These are phyloP conservation scores for Chondrilla cf. caribensis DNA, from an alignment of 37 sponge, comb jelly and placozoan species.

Conservation along the genomic window DNA sequence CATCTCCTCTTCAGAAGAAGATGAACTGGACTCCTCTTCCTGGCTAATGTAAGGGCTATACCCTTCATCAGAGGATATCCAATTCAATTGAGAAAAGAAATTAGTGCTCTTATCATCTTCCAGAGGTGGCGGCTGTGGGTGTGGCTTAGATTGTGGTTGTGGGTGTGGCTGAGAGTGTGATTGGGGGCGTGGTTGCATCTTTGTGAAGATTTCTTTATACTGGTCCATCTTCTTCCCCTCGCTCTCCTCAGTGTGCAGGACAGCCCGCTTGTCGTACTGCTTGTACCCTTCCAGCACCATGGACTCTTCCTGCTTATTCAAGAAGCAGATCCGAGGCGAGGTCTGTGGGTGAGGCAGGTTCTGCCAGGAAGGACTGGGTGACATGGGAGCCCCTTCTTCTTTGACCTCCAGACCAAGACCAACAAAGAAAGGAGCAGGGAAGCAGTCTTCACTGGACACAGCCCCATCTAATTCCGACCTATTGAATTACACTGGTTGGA, in stretches of 20 bases:
- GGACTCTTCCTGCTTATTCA: constrained; percentile 41
- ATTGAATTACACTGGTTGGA: not conserved
- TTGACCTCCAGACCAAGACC: constrained; percentile 36
- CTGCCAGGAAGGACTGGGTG: constrained; percentile 36
- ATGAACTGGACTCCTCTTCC: constrained; percentile 23
- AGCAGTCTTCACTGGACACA: constrained; percentile 46
- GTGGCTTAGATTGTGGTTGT: not conserved
- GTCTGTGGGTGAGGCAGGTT: constrained; percentile 54
- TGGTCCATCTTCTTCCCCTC: not conserved
- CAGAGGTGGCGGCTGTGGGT: not conserved
- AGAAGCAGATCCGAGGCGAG: constrained; percentile 60
- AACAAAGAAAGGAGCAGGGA: constrained; percentile 65
- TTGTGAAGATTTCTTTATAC: not conserved
- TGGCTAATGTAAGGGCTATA: constrained; percentile 28
- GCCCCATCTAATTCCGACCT: constrained; percentile 71
- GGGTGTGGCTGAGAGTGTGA: not conserved
- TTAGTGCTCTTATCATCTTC: not conserved
- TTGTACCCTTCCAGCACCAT: constrained; percentile 41
- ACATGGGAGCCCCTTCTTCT: not conserved
- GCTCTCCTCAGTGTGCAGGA: not conserved
- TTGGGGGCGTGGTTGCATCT: not conserved
- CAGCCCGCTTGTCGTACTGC: constrained; percentile 25
- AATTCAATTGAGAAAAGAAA: constrained; percentile 40
- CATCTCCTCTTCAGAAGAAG: not conserved
- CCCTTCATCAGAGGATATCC: constrained; percentile 23